These are phyloP conservation scores for Caenorhabditis becei DNA, from an alignment of 2,888 invertebrate species.

Conservation along the genomic window DNA sequence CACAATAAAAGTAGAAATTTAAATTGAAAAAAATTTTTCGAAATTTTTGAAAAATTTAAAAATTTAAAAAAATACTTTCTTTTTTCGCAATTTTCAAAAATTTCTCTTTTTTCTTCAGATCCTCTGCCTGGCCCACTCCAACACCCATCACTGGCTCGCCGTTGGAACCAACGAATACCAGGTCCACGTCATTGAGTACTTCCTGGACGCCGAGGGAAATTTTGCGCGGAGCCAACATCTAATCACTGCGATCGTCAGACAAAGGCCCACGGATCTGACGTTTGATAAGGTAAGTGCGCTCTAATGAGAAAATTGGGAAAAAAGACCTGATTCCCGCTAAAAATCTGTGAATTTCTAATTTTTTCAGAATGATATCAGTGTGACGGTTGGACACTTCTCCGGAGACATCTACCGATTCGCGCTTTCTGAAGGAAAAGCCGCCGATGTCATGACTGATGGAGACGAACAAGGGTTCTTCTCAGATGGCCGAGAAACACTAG, in stretches of 20 bases:
- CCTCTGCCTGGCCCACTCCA: conserved; percentile 55
- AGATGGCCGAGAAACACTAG: too few relatives aligned
- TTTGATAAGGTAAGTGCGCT: conserved; percentile 59
- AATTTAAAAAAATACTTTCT: too few relatives aligned
- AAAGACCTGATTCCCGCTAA: neutral
- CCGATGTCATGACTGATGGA: conserved; percentile 69
- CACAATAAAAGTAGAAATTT: too few relatives aligned
- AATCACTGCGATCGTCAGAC: conserved; percentile 49
- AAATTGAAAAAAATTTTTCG: too few relatives aligned
- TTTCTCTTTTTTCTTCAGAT: too few relatives aligned
- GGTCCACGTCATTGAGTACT: conserved; percentile 59
- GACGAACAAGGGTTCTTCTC: too few relatives aligned
- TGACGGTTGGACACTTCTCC: conserved; percentile 66
- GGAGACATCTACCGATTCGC: conserved; percentile 67
- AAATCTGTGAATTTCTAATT: too few relatives aligned
- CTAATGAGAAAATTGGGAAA: neutral
- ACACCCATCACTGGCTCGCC: conserved; percentile 40
- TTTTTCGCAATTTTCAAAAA: too few relatives aligned
- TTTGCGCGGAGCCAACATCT: conserved; percentile 25
- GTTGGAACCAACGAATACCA: conserved; percentile 67
- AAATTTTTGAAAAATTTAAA: too few relatives aligned
- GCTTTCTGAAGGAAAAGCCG: conserved; percentile 29
- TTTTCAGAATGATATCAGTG: conserved; percentile 35
- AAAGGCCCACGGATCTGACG: conserved; percentile 66
- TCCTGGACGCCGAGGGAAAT: conserved; percentile 9